A percentile compares a stretch with the other conserved stretches of the same genome.
phyloP scores from a whole-genome alignment of 2,888 invertebrate genomes.

The Tupiocoris notatus region DNA sequence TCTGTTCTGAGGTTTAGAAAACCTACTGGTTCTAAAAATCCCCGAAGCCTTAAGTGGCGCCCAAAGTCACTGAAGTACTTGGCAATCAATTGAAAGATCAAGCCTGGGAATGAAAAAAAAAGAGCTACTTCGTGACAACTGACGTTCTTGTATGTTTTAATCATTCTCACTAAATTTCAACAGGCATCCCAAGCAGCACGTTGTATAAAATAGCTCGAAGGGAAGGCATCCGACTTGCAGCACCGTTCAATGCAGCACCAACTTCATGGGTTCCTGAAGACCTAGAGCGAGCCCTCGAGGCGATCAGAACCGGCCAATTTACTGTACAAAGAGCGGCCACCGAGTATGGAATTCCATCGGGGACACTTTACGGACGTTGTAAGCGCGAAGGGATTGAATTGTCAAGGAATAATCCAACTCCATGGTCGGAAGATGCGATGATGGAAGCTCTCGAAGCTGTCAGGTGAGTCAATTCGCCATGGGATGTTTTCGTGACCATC shows the following conservation, averaged over 20 bases:
- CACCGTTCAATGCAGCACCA: conserved; percentile 87
- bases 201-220: conserved; percentile 87
- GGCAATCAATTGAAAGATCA: too few relatives aligned
- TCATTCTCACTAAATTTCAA: too few relatives aligned
- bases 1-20: too few relatives aligned
- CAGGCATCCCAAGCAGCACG: conserved; percentile 83
- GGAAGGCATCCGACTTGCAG: conserved; percentile 83
- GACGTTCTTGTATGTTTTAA: too few relatives aligned
- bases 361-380: conserved; percentile 83
- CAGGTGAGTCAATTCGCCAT: conserved; percentile 65
- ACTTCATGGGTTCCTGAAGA: conserved; percentile 85
- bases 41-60: too few relatives aligned
- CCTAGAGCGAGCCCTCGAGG: conserved; percentile 75
- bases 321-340: conserved; percentile 81
- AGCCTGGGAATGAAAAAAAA: too few relatives aligned
- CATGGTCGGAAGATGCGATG: conserved; percentile 93
- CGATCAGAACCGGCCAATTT: conserved; percentile 65
- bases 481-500: too few relatives aligned
- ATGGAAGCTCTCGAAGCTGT: conserved; percentile 86
- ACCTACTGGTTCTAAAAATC: too few relatives aligned
- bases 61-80: too few relatives aligned
- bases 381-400: conserved; percentile 87
- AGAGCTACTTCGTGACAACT: too few relatives aligned
- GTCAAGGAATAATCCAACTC: conserved; percentile 84
- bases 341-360: conserved; percentile 84